Base-by-base conservation (phyloP, 2,113 vertebrate genomes). In the Edolisoma coerulescens region DNA sequence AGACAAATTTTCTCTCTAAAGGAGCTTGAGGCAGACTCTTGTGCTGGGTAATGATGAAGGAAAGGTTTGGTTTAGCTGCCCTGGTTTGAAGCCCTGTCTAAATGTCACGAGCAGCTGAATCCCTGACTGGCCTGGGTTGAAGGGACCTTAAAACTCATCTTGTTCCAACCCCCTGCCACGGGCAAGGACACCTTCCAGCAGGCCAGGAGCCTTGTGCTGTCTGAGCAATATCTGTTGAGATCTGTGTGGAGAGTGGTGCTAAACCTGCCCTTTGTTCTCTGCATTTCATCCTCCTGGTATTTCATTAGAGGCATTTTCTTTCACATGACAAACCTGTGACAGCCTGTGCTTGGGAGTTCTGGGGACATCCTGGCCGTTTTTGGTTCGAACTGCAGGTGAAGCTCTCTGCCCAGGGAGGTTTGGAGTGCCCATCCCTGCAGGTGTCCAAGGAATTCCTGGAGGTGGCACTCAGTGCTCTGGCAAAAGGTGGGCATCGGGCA, bases 261-360 rank as follows among this genome's bases (percentile, higher is more conserved):
- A 6, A 30, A 53, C 7, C 7, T 52, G 18, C 10, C 32, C 56
- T 42, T 84, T 61, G 65, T 23, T 59, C 70, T 44, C 47, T 49
- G 59, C 11, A 2, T 26, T 22, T 57, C 44, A 21, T 26, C 52
- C 61, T 56, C 47, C 61, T 13, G 54, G 0, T 37, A 5, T 24
- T 75, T 41, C 24, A 33, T 6, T 1, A 4, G 41, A 7, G 17
- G 30, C 13, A 1, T 60, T 86, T 83, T 24, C 19, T 24, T 18
- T 13, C 6, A 27, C 5, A 0, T 11, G n/a, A 7, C 39, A 17
- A 63, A 63, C 37, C 1, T 0, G 9, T 7, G 56, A 4, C 21
- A 37, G 27, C 6, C 23, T 0, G 0, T 44, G 30, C 61, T 13
- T 28, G 59, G 12, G 59, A 19, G 18, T 3, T 18, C 65, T 61